Evolutionary conservation across 1,140 invertebrate genomes (phyloP), one percentile per base, ranked within the genome.

Genomic region (Melanaphis sacchari): DNA sequence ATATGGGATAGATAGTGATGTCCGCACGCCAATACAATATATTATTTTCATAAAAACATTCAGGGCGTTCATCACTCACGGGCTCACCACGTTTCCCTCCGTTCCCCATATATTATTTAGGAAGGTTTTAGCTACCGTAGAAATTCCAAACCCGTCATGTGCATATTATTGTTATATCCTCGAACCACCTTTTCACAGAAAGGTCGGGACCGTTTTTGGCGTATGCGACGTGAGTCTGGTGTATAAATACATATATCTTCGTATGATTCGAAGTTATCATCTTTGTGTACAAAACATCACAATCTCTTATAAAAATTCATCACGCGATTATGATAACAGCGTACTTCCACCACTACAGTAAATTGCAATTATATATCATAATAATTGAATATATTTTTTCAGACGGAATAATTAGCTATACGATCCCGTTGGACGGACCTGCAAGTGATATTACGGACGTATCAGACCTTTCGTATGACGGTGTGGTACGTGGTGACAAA

Each of bases 391-490:
- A n/a, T 54, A 89, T 66, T 40, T 43, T 90, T 94, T 18, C 91
- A 95, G 97, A 96, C 96, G 97, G 97, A 85, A 96, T 98, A 26
- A 95, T 98, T 0, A 97, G 97, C 22, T 99, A 99, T 95, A 96
- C 96, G 46, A 98, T 98, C 96, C 97, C 98, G 1, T 96, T 97
- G n/a, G 97, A 97, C 90, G 96, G 95, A 15, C 95, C 97, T 94
- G 97, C 98, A 94, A 97, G 99, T 95, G 96, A 99, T 82, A 98
- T 97, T 94, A 94, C 94, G 38, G 94, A 94, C 40, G 38, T 94
- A 49, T 93, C 94, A 40, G 99, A 99, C 95, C 97, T 97, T 94
- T 98, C 97, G 66, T 99, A 99, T 95, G 99, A 99, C 95, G 99
- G 99, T 4, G 95, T 96, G 31, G 96, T 97, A 85, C 41, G 49